Conservation (phyloP, 2,888 invertebrate species). For the Drosophila anomalata region DNA sequence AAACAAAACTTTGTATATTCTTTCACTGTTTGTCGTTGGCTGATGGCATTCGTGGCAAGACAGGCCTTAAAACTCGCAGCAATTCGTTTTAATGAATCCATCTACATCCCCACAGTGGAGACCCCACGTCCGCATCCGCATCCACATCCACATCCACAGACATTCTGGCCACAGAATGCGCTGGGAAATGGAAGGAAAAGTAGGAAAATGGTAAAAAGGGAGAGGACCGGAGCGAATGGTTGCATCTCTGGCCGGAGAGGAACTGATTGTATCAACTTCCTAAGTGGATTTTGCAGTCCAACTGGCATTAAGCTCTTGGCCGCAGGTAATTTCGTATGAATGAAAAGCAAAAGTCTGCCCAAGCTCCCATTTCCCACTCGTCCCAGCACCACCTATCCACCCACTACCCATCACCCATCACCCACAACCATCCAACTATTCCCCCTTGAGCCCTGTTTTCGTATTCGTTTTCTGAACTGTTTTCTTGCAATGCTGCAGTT, state of each 20-base stretch:
- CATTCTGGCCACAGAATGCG: conserved; percentile 57
- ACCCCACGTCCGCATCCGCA: conserved; percentile 18
- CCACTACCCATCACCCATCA: too few relatives aligned
- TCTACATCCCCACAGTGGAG: conserved; percentile 35
- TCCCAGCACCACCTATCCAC: background rate
- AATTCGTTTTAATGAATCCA: conserved; percentile 81
- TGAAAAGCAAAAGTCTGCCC: conserved; percentile 74
- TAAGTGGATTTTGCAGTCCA: conserved; percentile 79
- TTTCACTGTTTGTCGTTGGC: conserved; percentile 15
- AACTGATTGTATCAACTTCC: conserved; percentile 80
- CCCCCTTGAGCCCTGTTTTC: conserved; percentile 7
- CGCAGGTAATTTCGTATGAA: conserved; percentile 80
- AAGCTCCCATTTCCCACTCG: conserved; percentile 2
- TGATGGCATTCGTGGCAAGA: conserved; percentile 23
- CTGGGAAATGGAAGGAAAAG: conserved; percentile 19
- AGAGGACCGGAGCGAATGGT: conserved; percentile 14
- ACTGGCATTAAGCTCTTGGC: conserved; percentile 80
- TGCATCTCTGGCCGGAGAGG: conserved; percentile 54
- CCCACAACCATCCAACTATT: conserved; percentile 1
- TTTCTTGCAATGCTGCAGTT: conserved; percentile 47
- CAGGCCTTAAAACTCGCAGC: conserved; percentile 71
- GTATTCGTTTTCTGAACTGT: conserved; percentile 45
- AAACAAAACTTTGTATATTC: background rate
- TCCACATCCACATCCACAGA: conserved; percentile 14
- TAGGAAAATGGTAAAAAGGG: conserved; percentile 6